Evolutionary conservation across 2,888 invertebrate genomes (phyloP), one percentile per base, ranked within the genome.

Genomic region (Seira ritae): DNA sequence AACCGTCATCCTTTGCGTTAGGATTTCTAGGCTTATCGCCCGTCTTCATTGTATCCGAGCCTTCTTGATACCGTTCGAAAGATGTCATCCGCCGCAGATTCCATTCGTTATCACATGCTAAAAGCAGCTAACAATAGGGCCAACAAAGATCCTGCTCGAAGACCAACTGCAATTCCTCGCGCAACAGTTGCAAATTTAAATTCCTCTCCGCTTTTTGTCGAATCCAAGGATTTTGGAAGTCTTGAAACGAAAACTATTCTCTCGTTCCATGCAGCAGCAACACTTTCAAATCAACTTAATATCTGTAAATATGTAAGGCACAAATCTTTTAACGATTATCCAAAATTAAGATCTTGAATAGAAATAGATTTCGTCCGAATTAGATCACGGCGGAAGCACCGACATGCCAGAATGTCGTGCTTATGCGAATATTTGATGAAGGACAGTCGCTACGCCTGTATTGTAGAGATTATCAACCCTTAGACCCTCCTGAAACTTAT

Each of bases 181-280:
- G n/a, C n/a, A n/a, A n/a, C n/a, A n/a, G n/a, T n/a, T n/a, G n/a
- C n/a, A n/a, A n/a, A n/a, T n/a, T n/a, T n/a, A n/a, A n/a, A n/a
- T 19, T 22, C 23, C 17, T 23, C 69, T 31, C 10, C 74, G 22
- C 42, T 78, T 74, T 62, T 46, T 70, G 8, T 74, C 74, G 0
- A n/a, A n/a, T n/a, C n/a, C n/a, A n/a, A n/a, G n/a, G n/a, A n/a
- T n/a, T n/a, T n/a, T n/a, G n/a, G n/a, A n/a, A n/a, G n/a, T n/a
- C 55, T 84, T 6, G 83, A 84, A 23, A 60, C 73, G 17, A 76
- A 70, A 50, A 17, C 73, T n/a, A 73, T 84, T 17, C 6, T 10
- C 17, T 22, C 74, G 0, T 84, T 84, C 37, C 83, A 84, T 37
- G 23, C 70, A 0, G 50, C 24, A 15, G 17, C 22, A 8, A 19